Conservation (phyloP, 2,888 invertebrate genomes). For the Lacanobia oleracea region DNA sequence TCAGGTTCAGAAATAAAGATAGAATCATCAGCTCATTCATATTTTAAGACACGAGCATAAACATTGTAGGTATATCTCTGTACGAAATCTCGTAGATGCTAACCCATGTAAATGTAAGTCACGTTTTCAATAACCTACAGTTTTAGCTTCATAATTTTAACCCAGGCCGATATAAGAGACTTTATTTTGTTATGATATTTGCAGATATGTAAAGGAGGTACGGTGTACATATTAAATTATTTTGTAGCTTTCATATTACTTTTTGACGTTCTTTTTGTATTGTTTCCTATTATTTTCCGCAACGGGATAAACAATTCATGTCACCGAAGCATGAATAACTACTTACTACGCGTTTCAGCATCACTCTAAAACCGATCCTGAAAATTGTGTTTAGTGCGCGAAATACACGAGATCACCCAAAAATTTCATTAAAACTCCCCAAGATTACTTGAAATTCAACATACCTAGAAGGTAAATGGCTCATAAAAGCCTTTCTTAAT, state of each 20-base stretch:
- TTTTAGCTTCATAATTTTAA: slow-evolving; percentile 90
- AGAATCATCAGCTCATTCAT: slow-evolving; percentile 32
- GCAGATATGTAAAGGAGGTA: slow-evolving; percentile 71
- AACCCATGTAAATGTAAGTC: slow-evolving; percentile 89
- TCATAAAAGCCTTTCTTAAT: neutral
- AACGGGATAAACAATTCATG: neutral
- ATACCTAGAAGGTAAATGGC: too few relatives aligned
- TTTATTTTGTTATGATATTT: slow-evolving; percentile 89
- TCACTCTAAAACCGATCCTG: neutral
- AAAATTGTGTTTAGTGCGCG: neutral
- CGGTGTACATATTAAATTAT: slow-evolving; percentile 69
- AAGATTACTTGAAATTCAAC: neutral
- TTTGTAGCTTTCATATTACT: slow-evolving; percentile 46
- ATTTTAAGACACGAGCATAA: slow-evolving; percentile 38
- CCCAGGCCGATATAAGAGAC: slow-evolving; percentile 88
- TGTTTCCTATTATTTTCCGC: slow-evolving; percentile 17
- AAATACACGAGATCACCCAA: neutral
- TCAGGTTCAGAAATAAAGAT: slow-evolving; percentile 18
- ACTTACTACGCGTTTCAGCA: neutral
- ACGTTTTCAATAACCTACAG: slow-evolving; percentile 91
- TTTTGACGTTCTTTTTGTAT: slow-evolving; percentile 28
- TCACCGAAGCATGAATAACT: neutral
- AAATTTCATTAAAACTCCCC: neutral
- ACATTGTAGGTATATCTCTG: slow-evolving; percentile 68
- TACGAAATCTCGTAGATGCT: slow-evolving; percentile 82